Base-by-base conservation (phyloP, 2,888 invertebrate genomes). In the Netelia virgata region DNA sequence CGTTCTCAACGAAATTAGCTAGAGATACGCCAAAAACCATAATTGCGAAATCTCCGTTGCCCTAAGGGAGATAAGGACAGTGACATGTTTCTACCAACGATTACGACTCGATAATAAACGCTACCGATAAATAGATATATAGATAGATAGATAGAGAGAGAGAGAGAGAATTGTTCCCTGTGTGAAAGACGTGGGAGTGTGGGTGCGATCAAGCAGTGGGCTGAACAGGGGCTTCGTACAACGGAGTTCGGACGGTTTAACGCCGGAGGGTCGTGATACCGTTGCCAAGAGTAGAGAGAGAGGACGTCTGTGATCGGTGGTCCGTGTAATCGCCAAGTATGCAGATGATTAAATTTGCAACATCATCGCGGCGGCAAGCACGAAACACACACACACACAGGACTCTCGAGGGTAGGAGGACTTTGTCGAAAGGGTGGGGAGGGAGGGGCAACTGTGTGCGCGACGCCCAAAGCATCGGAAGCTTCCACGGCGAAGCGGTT, bases 281-380 rank as follows among this genome's bases (percentile, higher is more conserved):
- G 64, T 57, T 36, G 36, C 70, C 69, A 61, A 55, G 81, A 77
- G 63, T 63, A 74, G 74, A 16, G 16, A 50, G 86, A 36, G 89
- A 89, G 91, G 91, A 91, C 91, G 92, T 92, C 92, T 93, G 93
- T 93, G 93, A 93, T 93, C 93, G 92, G 92, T 90, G 91, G 92
- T 90, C 93, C 92, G 93, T 93, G 90, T 93, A 93, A 93, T 93
- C 93, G 92, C 91, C 92, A 93, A 93, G 92, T 93, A 93, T 93
- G 93, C 93, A 93, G 93, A 93, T 93, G 93, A 93, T 93, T 93
- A 93, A 93, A 93, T 93, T 93, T 93, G 93, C 93, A 93, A 93
- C 93, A 93, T 93, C 93, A 93, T 93, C 93, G 92, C 90, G 90
- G 92, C 92, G 89, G 88, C 89, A 85, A 86, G 91, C 90, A 89